A percentile compares a stretch with the other conserved stretches of the same genome.
Conservation (phyloP, 2,797 vertebrate species). For the Poecilia wingei region DNA sequence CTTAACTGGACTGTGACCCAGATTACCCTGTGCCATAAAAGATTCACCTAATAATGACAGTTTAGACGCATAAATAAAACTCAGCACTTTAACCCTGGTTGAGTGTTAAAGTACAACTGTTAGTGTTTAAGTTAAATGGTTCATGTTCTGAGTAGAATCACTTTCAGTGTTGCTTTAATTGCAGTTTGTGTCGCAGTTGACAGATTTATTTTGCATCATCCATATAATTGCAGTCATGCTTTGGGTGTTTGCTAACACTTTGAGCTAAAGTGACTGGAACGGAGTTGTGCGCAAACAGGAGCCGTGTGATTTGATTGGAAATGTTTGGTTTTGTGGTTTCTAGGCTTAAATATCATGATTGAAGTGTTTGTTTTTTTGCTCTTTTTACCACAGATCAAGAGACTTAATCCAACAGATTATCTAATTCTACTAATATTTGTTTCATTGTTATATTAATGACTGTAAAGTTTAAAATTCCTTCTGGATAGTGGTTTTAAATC, state of each 20-base stretch:
- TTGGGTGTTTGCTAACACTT: neutral
- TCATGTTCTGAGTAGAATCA: slow-evolving; percentile 6
- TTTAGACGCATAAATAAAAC: neutral
- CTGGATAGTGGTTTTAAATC: neutral
- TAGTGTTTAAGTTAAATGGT: slow-evolving; percentile 8
- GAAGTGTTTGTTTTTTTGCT: neutral
- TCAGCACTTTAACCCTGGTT: neutral
- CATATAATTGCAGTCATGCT: neutral
- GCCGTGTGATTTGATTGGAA: neutral
- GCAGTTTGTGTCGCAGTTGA: slow-evolving; percentile 31
- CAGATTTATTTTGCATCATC: neutral
- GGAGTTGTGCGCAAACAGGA: neutral
- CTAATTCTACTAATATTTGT: neutral
- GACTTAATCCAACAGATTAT: neutral
- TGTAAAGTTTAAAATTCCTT: neutral
- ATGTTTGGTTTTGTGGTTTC: neutral
- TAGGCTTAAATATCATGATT: neutral
- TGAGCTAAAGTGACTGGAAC: neutral
- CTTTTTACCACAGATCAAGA: neutral
- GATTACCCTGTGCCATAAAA: neutral
- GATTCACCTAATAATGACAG: neutral
- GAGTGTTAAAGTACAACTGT: slow-evolving; percentile 10
- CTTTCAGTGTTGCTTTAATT: slow-evolving; percentile 6
- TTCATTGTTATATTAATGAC: neutral
- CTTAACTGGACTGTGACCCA: neutral